Base-by-base conservation (phyloP, 2,797 vertebrate species). In the Xiphophorus birchmanni region DNA sequence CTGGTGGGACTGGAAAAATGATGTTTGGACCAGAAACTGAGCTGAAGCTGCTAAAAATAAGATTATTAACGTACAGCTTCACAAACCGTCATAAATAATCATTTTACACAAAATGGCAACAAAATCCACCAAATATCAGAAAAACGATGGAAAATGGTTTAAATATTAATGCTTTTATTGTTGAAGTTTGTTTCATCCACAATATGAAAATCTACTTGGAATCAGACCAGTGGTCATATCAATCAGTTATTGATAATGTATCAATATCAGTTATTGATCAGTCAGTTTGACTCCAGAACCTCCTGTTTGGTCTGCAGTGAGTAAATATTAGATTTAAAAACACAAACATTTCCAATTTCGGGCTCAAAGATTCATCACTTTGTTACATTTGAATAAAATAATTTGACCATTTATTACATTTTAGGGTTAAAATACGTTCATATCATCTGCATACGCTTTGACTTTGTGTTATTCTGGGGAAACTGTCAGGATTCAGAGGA, bases 261-360 rank as follows among this genome's bases (percentile, higher is more conserved):
- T 42, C 40, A 42, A 42, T 42, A 21, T 50, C 48, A 50, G 48
- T 50, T 50, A 50, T 50, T 18, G 48, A 50, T 50, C 48, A 7
- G 17, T 48, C 44, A 44, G 37, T 37, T 3, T 37, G 37, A 37
- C 37, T 37, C 0, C 42, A 75, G n/a, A 87, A 87, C 74, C 58
- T 87, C 35, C 65, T 37, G 42, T 87, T 89, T 86, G 86, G 79
- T 50, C 48, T 13, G 73, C 12, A 35, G 77, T 89, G 75, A 87
- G 85, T 89, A 69, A 72, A 77, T 58, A 58, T 65, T 37, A n/a
- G n/a, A 10, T 56, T 26, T 26, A 56, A 23, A 52, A 52, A 52
- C 48, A 52, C 48, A 47, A 50, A 18, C 2, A 21, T 50, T 50
- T 50, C 5, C 48, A 21, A 2, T 21, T 50, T 6, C 5, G 17